Evolutionary conservation across 30 jellyfish, hydroid and myxozoan genomes (phyloP).

Genomic region (Aurelia aurita): DNA sequence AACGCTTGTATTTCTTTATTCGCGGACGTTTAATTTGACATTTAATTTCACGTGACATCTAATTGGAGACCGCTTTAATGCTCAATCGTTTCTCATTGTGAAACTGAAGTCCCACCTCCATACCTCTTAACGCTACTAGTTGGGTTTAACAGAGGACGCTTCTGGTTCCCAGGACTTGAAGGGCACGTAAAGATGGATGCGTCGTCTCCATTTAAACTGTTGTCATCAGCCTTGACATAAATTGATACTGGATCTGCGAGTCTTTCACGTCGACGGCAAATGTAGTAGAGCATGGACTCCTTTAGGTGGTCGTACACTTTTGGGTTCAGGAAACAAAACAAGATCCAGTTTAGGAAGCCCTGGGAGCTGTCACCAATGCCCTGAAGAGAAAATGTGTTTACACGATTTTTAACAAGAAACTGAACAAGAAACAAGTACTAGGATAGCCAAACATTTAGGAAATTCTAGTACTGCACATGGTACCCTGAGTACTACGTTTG

Average conservation of each 20-base stretch:
- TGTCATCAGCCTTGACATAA: background rate
- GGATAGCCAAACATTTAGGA: no score
- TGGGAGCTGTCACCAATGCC: constrained; percentile 89
- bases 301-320: constrained; percentile 63
- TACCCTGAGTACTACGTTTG: no score
- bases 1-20: no score
- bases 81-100: no score
- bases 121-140: background rate
- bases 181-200: background rate
- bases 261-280: constrained; percentile 19
- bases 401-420: background rate
- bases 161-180: no score
- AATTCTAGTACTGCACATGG: no score
- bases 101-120: no score
- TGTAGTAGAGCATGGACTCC: background rate
- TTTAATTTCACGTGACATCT: no score
- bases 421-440: no score
- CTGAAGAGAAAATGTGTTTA: constrained; percentile 32
- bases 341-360: constrained; percentile 86
- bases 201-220: background rate
- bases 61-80: no score
- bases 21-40: no score
- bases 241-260: no score
- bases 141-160: background rate
- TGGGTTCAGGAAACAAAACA: constrained; percentile 88